A percentile compares a stretch with the other conserved stretches of the same genome.
These are phyloP conservation scores for Tetraodon nigroviridis DNA, from an alignment of 2,113 vertebrate genomes.

Conservation along the genomic window DNA sequence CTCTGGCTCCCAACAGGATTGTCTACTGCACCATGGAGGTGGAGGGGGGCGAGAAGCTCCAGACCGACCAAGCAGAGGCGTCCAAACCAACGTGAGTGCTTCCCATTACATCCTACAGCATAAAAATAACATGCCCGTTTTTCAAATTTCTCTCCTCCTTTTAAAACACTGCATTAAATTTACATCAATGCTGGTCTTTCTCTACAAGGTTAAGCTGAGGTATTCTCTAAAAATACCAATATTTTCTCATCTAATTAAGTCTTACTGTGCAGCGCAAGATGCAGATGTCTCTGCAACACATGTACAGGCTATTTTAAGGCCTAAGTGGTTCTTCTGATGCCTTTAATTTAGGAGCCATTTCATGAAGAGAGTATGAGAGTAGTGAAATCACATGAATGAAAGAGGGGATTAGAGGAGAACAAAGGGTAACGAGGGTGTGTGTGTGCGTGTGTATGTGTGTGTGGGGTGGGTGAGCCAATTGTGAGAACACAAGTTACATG, in stretches of 20 bases:
- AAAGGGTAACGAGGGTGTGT: constrained; percentile 20
- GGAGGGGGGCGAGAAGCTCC: constrained; percentile 95
- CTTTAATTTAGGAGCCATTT: constrained; percentile 65
- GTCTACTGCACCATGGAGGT: constrained; percentile 99
- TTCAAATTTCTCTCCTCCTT: background rate
- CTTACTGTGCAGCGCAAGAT: constrained; percentile 7
- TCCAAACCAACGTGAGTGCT: constrained; percentile 94
- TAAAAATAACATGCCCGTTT: background rate
- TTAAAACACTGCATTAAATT: background rate
- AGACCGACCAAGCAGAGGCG: constrained; percentile 97
- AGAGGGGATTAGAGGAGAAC: constrained; percentile 50
- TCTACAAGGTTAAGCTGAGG: background rate
- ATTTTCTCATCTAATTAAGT: constrained; percentile 3
- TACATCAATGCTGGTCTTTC: background rate
- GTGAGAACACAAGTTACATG: constrained; percentile 10
- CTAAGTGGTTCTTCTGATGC: constrained; percentile 51
- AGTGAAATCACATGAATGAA: constrained; percentile 40
- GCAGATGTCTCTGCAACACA: constrained; percentile 43
- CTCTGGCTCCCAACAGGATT: constrained; percentile 95
- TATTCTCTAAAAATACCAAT: constrained; percentile 10
- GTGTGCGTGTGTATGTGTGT: background rate
- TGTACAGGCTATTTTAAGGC: constrained; percentile 64
- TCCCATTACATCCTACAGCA: too few species aligned
- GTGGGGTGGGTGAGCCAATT: background rate
- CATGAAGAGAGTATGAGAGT: constrained; percentile 47